Conservation (phyloP, 2,888 invertebrate genomes). For the Poecilus cupreus region DNA sequence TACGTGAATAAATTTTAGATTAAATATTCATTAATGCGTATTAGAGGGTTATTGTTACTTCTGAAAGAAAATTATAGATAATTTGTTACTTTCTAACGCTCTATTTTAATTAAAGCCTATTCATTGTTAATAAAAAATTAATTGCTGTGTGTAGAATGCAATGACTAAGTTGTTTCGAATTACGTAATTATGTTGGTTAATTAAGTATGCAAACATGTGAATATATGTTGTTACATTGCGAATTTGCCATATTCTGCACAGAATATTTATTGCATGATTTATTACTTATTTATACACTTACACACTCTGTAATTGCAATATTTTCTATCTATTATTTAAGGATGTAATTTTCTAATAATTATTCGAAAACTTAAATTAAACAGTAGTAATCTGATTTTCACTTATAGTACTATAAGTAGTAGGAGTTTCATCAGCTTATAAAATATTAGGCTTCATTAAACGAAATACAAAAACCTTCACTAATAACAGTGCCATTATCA, state of each 20-base stretch:
- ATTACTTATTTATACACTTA: too few species aligned
- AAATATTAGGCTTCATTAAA: too few species aligned
- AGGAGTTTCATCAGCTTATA: too few species aligned
- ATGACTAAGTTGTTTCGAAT: not conserved
- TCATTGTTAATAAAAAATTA: slow-evolving; percentile 17
- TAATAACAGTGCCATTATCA: too few species aligned
- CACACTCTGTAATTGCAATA: not conserved
- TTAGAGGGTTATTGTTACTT: not conserved
- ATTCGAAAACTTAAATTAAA: too few species aligned
- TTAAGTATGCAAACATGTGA: not conserved
- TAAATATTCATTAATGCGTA: slow-evolving; percentile 9
- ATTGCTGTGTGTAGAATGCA: not conserved
- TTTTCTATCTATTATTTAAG: too few species aligned
- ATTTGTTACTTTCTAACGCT: slow-evolving; percentile 13
- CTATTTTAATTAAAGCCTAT: slow-evolving; percentile 16
- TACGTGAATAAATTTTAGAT: not conserved
- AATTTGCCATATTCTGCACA: not conserved
- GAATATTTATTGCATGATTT: not conserved
- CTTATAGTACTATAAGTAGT: too few species aligned
- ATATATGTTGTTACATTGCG: not conserved
- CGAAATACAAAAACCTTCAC: too few species aligned
- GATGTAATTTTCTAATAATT: too few species aligned
- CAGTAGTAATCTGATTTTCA: too few species aligned
- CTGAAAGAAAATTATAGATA: not conserved
- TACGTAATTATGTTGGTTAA: not conserved